Evolutionary conservation across 2,888 invertebrate genomes (phyloP), one percentile per base, ranked within the genome.

Genomic region (Dasypogon diadema): DNA sequence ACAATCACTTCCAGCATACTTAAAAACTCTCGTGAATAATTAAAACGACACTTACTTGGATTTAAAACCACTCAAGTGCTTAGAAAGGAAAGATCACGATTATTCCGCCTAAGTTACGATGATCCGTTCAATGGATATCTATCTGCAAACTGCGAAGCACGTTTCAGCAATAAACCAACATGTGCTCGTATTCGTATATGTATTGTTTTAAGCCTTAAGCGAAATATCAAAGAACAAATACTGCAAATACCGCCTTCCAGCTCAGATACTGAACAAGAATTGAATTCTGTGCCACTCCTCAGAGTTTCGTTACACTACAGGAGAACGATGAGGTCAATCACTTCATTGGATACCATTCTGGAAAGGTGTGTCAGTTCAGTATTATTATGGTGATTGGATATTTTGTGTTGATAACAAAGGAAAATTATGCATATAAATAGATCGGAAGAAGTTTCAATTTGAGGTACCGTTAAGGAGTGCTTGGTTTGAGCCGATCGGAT

Each of bases 211-310:
- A 1, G 42, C 3, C 30, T 30, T 5, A 8, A 30, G 4, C 3
- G 30, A 30, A 30, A 3, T 5, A 3, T 30, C 30, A 30, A 30
- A 3, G 4, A 8, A 30, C 4, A 8, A 3, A 5, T 30, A 8
- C 30, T 48, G 48, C 48, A 48, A 12, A 48, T 48, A 48, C 16
- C 48, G n/a, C n/a, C n/a, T n/a, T n/a, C n/a, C n/a, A n/a, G n/a
- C n/a, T 16, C 0, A 21, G 18, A 51, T 51, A 51, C 14, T 21
- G 18, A 8, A 16, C n/a, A 5, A 51, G 51, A 51, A 51, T 51
- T 21, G 42, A 51, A 12, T 51, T 51, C 51, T 51, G 18, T 21
- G 22, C 16, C 51, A 51, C 51, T 51, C 51, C 51, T 16, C 18
- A 8, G 51, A 16, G 2, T 16, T 51, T 51, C 8, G 1, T 51